phyloP scores from a whole-genome alignment of 2,888 invertebrate genomes.

The Melolontha melolontha region DNA sequence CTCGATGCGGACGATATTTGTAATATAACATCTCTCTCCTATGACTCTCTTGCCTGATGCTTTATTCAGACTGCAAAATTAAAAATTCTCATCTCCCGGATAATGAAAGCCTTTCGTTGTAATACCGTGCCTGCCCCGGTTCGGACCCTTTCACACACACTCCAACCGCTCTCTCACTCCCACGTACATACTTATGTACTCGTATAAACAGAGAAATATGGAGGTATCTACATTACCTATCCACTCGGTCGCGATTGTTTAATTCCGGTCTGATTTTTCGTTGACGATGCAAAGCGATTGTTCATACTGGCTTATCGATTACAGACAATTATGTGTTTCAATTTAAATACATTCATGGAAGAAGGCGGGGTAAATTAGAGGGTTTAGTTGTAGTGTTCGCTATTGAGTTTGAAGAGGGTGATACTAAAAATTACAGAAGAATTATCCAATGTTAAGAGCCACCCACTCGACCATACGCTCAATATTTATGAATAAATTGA shows the following conservation, averaged over 20 bases:
- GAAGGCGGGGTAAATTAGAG: too few species aligned
- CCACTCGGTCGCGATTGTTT: conserved; percentile 16
- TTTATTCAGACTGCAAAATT: conserved; percentile 52
- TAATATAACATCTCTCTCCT: conserved; percentile 47
- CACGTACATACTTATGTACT: not conserved
- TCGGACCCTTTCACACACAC: not conserved
- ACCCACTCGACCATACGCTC: too few species aligned
- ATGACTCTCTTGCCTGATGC: conserved; percentile 32
- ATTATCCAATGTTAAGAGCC: too few species aligned
- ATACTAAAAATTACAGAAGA: too few species aligned
- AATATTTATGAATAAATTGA: too few species aligned
- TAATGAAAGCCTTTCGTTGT: conserved; percentile 40
- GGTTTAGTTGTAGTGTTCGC: too few species aligned
- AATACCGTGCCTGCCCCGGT: conserved; percentile 17
- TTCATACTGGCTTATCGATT: conserved; percentile 33
- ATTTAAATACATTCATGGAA: not conserved
- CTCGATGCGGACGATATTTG: conserved; percentile 11
- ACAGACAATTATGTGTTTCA: not conserved
- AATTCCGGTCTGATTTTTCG: conserved; percentile 9
- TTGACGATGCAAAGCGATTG: conserved; percentile 37
- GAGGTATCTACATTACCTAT: not conserved
- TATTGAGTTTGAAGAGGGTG: too few species aligned
- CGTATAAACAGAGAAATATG: too few species aligned
- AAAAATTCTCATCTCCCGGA: conserved; percentile 51
- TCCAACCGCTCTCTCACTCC: too few species aligned